A percentile compares a stretch with the other conserved stretches of the same genome.
Conservation (phyloP, 2,113 vertebrate species). For the Tyrannus savana region DNA sequence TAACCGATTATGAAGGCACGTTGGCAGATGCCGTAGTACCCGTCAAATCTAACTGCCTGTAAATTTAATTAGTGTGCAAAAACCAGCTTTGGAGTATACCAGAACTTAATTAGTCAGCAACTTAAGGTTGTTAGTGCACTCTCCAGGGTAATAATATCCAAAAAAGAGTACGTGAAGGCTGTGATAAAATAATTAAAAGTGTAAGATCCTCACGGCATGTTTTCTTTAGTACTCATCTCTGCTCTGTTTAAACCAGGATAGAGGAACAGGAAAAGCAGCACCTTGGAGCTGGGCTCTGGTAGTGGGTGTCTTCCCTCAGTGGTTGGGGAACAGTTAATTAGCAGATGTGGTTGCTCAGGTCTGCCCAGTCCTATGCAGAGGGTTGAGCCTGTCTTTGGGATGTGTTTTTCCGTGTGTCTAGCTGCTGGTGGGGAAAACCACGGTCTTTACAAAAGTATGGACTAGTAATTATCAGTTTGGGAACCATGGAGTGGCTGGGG, state of each 20-base stretch:
- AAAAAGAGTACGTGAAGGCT: constrained; percentile 41
- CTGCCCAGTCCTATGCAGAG: not conserved
- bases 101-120: constrained; percentile 77
- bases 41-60: constrained; percentile 70
- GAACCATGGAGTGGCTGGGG: not conserved
- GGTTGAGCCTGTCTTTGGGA: not conserved
- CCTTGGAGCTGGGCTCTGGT: not conserved
- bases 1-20: constrained; percentile 50
- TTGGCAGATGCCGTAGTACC: constrained; percentile 63
- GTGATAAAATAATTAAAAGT: constrained; percentile 66
- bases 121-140: constrained; percentile 65
- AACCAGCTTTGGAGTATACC: constrained; percentile 56
- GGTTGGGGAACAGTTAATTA: not conserved
- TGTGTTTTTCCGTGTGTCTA: not conserved
- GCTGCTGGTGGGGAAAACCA: not conserved
- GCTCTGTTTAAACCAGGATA: not conserved
- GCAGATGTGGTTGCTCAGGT: not conserved
- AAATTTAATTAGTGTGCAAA: constrained; percentile 70
- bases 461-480: not conserved
- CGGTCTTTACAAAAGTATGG: not conserved
- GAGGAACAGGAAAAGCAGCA: not conserved
- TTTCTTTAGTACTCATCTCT: constrained; percentile 34
- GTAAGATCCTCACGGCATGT: not conserved
- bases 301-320: not conserved
- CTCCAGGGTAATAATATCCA: constrained; percentile 57